Conservation (phyloP, 2,888 invertebrate genomes). For the Sminthurides aquaticus region DNA sequence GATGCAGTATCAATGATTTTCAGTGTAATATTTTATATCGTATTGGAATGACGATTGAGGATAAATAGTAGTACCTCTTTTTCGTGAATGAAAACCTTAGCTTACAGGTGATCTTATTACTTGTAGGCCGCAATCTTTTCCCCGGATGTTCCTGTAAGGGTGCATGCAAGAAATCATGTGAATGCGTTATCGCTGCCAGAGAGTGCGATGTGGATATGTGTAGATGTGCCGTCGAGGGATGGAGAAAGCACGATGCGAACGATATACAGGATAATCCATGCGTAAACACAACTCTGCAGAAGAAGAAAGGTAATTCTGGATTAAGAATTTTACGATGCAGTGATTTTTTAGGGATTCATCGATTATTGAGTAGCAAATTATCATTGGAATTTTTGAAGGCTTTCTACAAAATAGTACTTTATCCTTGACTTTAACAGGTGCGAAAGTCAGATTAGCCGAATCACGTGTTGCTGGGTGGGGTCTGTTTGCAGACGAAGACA, state of each 20-base stretch:
- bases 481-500: conserved; percentile 1
- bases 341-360: too few relatives aligned
- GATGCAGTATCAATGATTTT: background rate
- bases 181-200: background rate
- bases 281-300: too few relatives aligned
- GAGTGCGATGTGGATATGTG: conserved; percentile 14
- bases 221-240: background rate
- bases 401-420: too few relatives aligned
- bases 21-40: conserved; percentile 3
- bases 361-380: too few relatives aligned
- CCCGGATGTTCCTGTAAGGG: conserved; percentile 8
- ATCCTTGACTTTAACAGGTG: too few relatives aligned
- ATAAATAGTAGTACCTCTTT: background rate
- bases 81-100: too few relatives aligned
- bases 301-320: too few relatives aligned
- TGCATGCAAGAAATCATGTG: background rate
- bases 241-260: background rate
- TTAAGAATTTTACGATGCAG: too few relatives aligned
- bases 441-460: too few relatives aligned
- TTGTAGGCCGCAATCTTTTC: conserved; percentile 2
- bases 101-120: too few relatives aligned
- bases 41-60: background rate
- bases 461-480: conserved; percentile 10
- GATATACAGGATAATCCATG: too few relatives aligned
- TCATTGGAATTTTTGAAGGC: too few relatives aligned